These are phyloP conservation scores for Ovibos moschatus DNA, from an alignment of 2,113 vertebrate genomes.

Conservation along the genomic window DNA sequence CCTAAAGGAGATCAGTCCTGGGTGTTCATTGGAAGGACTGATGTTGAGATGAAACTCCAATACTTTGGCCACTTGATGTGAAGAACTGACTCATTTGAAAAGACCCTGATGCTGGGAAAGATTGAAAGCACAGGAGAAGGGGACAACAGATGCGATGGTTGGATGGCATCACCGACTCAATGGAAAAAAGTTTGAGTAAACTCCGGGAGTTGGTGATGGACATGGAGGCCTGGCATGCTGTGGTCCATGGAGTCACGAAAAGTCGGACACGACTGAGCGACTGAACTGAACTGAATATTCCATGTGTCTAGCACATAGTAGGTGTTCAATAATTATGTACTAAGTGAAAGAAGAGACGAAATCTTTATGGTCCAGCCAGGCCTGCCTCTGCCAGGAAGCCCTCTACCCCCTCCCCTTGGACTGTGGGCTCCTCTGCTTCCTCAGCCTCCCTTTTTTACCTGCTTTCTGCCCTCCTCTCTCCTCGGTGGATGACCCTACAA, in stretches of 20 bases:
- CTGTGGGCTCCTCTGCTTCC: background rate
- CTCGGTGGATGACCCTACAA: background rate
- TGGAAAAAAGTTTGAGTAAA: background rate
- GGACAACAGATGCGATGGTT: accelerated
- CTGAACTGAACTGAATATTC: background rate
- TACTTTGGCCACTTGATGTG: background rate
- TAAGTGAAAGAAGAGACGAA: background rate
- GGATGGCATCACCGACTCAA: background rate
- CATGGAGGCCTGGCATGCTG: background rate
- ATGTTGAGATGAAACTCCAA: background rate
- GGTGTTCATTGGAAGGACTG: background rate
- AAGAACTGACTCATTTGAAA: background rate
- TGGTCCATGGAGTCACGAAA: background rate
- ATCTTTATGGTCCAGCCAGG: background rate
- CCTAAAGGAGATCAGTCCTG: background rate
- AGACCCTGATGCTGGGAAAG: background rate
- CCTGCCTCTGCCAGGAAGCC: background rate
- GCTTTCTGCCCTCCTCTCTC: background rate
- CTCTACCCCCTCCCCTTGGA: background rate
- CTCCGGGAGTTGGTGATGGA: background rate
- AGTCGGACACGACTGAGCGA: accelerated
- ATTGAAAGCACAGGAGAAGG: background rate
- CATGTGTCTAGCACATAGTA: background rate
- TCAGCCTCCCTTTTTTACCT: background rate
- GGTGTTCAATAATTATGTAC: background rate